Percentiles rank a stretch among this genome's conserved stretches.
Conservation (phyloP, 2,113 vertebrate species). For the Morone saxatilis region DNA sequence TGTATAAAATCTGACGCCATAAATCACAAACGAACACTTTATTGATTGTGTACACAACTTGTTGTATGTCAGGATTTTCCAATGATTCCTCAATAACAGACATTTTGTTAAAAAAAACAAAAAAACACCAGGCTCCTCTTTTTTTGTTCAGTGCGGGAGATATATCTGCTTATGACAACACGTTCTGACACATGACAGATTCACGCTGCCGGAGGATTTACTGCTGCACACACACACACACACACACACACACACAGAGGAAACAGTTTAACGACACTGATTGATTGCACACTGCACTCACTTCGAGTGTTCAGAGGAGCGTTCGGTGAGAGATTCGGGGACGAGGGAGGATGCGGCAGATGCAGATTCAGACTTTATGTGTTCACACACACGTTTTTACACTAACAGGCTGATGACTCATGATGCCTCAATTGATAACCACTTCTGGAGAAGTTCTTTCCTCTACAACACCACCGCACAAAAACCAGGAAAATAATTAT, state of each 20-base stretch:
- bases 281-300: conserved; percentile 57
- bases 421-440: conserved; percentile 51
- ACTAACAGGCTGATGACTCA: conserved; percentile 59
- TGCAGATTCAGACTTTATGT: conserved; percentile 5
- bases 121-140: conserved; percentile 17
- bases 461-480: conserved; percentile 21
- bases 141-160: conserved; percentile 9
- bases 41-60: conserved; percentile 23
- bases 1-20: conserved; percentile 41
- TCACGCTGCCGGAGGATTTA: conserved; percentile 69
- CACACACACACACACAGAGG: no score
- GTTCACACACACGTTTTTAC: conserved; percentile 41
- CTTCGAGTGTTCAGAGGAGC: conserved; percentile 49
- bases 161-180: conserved; percentile 66
- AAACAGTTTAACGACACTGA: conserved; percentile 71
- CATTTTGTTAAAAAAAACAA: conserved; percentile 27
- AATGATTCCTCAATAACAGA: conserved; percentile 35
- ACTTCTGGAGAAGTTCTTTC: conserved; percentile 40
- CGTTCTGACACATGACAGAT: conserved; percentile 67
- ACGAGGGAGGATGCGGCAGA: conserved; percentile 40
- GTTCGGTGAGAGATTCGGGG: conserved; percentile 36
- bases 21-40: conserved; percentile 22
- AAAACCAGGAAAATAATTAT: conserved; percentile 47
- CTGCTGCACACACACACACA: conserved; percentile 25
- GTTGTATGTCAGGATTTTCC: conserved; percentile 18